A percentile compares a stretch with the other conserved stretches of the same genome.
Evolutionary conservation across 1,140 invertebrate genomes (phyloP).

Genomic region (Procambarus clarkii): DNA sequence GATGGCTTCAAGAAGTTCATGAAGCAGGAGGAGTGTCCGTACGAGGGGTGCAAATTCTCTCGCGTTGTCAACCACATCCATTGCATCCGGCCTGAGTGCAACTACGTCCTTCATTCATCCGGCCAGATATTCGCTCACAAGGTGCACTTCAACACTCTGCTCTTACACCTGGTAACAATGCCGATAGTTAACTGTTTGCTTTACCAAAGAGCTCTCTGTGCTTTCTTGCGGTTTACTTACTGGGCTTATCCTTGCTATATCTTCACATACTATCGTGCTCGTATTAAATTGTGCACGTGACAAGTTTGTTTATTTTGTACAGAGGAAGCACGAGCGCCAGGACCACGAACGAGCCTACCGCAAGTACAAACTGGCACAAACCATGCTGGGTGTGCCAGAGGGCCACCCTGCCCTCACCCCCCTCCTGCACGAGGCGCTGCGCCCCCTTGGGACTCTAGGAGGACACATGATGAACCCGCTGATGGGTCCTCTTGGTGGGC

Average conservation of each 20-base stretch:
- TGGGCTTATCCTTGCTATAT: conserved; percentile 8
- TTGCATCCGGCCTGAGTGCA: conserved; percentile 96
- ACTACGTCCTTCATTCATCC: conserved; percentile 96
- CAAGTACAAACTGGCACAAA: conserved; percentile 84
- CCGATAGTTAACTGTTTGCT: conserved; percentile 13
- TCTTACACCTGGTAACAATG: conserved; percentile 36
- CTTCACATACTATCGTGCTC: background rate
- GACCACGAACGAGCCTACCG: conserved; percentile 90
- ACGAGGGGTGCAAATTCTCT: conserved; percentile 93
- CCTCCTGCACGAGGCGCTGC: conserved; percentile 68
- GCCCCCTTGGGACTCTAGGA: conserved; percentile 58
- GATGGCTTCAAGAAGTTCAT: conserved; percentile 99
- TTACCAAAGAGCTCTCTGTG: background rate
- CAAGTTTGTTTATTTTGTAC: conserved; percentile 17
- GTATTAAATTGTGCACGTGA: background rate
- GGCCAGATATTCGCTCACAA: conserved; percentile 98
- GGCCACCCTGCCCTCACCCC: conserved; percentile 62
- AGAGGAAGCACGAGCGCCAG: conserved; percentile 94
- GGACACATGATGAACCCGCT: conserved; percentile 58
- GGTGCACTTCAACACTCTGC: conserved; percentile 56
- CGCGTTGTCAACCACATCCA: conserved; percentile 98
- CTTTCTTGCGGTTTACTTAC: background rate
- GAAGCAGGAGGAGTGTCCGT: conserved; percentile 96
- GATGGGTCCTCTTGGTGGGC: conserved; percentile 54
- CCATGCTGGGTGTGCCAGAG: conserved; percentile 74